Base-by-base conservation (phyloP, 1,140 invertebrate genomes). In the Popillia japonica region DNA sequence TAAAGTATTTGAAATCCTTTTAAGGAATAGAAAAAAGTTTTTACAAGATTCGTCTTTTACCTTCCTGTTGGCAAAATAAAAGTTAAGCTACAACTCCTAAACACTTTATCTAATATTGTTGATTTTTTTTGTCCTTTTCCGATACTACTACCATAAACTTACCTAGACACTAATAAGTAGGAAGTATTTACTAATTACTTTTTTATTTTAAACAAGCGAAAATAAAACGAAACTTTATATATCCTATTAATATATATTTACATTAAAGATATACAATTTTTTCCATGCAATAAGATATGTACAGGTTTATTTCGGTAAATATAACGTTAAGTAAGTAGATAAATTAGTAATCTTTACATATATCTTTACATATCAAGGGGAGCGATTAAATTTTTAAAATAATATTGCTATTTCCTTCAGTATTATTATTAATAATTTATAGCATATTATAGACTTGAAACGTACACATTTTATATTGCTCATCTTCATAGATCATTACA, bases 251-350 rank as follows among this genome's bases (percentile, higher is more conserved):
- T 40, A 74, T 74, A 74, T 74, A 74, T 74, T 74, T 74, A 74
- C 72, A 74, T 74, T 55, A 74, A 23, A 41, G 72, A 74, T 74
- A 74, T 74, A 74, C 72, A 74, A 42, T 41, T 68, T n/a, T n/a
- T 48, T 68, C 8, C 64, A 74, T 74, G 72, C 72, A 74, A 7
- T 68, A 68, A 17, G 14, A 11, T 74, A 74, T 74, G 72, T 74
- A 74, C 72, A 74, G 27, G 20, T 17, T 42, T 74, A n/a, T 55
- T 17, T 55, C 14, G 42, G 42, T 44, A 44, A 44, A 55, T 55
- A 55, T 55, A 55, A 17, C 6, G 48, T 55, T 55, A 17, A 55
- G n/a, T 44, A 55, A 55, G 11, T 55, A 55, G 14, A 17, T 55
- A 55, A 55, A 55, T 55, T 55, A 55, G n/a, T 55, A 55, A 55